Conservation (phyloP, 2,797 vertebrate species). For the Siniperca scherzeri region DNA sequence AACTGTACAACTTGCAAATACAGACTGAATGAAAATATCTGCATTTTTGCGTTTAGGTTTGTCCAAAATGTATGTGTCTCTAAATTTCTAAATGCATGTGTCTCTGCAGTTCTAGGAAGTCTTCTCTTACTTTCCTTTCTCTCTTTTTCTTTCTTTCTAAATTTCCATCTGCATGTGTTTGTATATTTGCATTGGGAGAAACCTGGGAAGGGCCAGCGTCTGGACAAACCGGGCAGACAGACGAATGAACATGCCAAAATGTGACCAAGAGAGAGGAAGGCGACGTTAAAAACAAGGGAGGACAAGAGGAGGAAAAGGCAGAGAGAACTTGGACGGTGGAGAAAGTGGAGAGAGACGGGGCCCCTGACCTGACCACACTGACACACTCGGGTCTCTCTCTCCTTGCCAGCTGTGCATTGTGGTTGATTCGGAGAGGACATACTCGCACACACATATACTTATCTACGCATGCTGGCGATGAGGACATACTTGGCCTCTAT, state of each 20-base stretch:
- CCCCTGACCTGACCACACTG: slow-evolving; percentile 84
- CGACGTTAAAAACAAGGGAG: slow-evolving; percentile 68
- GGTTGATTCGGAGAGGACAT: slow-evolving; percentile 76
- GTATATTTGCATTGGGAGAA: slow-evolving; percentile 72
- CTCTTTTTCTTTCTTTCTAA: slow-evolving; percentile 28
- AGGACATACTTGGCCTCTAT: slow-evolving; percentile 84
- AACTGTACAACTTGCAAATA: slow-evolving; percentile 2
- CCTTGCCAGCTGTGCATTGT: slow-evolving; percentile 83
- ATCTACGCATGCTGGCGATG: slow-evolving; percentile 82
- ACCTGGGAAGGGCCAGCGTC: slow-evolving; percentile 62
- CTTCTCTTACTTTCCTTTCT: not conserved
- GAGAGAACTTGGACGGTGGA: slow-evolving; percentile 58
- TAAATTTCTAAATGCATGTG: slow-evolving; percentile 47
- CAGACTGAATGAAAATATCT: slow-evolving; percentile 29
- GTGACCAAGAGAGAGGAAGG: slow-evolving; percentile 71
- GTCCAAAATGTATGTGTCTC: slow-evolving; percentile 26
- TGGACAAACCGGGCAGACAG: slow-evolving; percentile 67
- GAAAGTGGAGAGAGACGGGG: slow-evolving; percentile 70
- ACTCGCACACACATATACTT: slow-evolving; percentile 82
- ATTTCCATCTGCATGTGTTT: slow-evolving; percentile 61
- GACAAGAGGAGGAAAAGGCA: slow-evolving; percentile 60
- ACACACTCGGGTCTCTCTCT: slow-evolving; percentile 82
- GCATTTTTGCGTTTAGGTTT: slow-evolving; percentile 39
- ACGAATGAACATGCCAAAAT: slow-evolving; percentile 72
- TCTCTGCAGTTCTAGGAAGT: slow-evolving; percentile 57